Evolutionary conservation across 2,113 vertebrate species (phyloP).

Genomic region (Pachyramphus minor): DNA sequence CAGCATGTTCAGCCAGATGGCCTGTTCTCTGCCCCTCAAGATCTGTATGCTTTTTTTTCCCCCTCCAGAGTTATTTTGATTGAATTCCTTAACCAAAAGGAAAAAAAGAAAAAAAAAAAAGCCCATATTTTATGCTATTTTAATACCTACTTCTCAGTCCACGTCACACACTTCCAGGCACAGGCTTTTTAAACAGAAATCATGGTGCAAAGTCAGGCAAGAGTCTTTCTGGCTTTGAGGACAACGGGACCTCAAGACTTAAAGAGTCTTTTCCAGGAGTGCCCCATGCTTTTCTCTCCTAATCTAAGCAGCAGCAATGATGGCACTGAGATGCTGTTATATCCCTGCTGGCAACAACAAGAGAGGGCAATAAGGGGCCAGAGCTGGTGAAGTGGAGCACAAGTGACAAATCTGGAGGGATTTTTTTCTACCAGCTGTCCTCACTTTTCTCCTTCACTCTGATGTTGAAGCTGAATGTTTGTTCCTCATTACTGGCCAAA

Average conservation of each 20-base stretch:
- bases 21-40: conserved; percentile 9
- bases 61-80: conserved; percentile 11
- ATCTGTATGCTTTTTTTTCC: neutral
- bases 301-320: neutral
- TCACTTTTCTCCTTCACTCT: neutral
- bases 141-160: neutral
- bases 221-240: neutral
- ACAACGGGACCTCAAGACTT: neutral
- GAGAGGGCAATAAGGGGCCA: neutral
- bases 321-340: neutral
- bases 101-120: neutral
- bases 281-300: neutral
- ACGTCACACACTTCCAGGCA: neutral
- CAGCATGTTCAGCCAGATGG: conserved; percentile 53
- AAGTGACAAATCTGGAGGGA: neutral
- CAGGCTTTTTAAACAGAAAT: neutral
- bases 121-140: neutral
- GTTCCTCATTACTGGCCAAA: neutral
- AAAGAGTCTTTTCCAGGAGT: neutral
- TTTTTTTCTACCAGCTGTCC: neutral
- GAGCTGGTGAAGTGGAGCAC: neutral
- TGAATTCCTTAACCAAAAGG: neutral
- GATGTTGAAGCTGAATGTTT: neutral
- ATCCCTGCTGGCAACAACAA: neutral
- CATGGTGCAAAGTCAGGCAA: neutral